Percentiles rank a stretch among this genome's conserved stretches.
These are phyloP conservation scores for Protophormia terraenovae DNA, from an alignment of 2,888 invertebrate species.

Conservation along the genomic window DNA sequence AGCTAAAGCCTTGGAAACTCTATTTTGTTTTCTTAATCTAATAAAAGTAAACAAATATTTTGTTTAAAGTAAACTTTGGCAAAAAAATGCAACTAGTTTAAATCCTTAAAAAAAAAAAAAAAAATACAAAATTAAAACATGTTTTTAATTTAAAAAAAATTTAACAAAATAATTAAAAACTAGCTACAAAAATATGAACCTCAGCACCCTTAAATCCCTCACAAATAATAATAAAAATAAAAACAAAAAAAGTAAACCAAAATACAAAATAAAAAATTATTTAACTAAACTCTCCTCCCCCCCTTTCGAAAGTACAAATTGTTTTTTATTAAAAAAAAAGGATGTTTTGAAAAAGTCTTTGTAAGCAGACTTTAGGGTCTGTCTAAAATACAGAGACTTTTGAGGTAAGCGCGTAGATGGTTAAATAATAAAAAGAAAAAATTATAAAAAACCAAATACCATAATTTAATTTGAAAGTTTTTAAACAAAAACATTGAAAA, in stretches of 20 bases:
- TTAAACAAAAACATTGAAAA: constrained; percentile 37
- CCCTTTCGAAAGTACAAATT: constrained; percentile 82
- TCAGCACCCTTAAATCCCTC: constrained; percentile 79
- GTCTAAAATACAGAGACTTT: neutral
- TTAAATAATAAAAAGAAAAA: constrained; percentile 6
- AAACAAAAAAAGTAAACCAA: constrained; percentile 68
- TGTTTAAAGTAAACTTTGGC: constrained; percentile 21
- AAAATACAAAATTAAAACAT: constrained; percentile 28
- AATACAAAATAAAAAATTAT: constrained; percentile 73
- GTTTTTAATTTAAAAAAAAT: constrained; percentile 55
- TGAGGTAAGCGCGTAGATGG: constrained; percentile 26
- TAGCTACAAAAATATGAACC: constrained; percentile 78
- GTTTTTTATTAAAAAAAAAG: constrained; percentile 76
- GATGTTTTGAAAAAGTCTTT: constrained; percentile 72
- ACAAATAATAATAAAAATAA: constrained; percentile 71
- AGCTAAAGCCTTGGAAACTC: neutral
- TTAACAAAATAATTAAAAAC: constrained; percentile 64
- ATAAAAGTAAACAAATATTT: neutral
- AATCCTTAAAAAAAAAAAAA: constrained; percentile 15
- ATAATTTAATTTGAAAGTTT: constrained; percentile 31
- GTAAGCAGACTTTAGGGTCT: constrained; percentile 2
- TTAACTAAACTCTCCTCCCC: constrained; percentile 76
- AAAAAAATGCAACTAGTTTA: constrained; percentile 40
- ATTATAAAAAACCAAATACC: constrained; percentile 31
- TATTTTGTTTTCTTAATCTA: constrained; percentile 12